phyloP scores from a whole-genome alignment of 2,113 vertebrate genomes.

The Ictidomys tridecemlineatus region DNA sequence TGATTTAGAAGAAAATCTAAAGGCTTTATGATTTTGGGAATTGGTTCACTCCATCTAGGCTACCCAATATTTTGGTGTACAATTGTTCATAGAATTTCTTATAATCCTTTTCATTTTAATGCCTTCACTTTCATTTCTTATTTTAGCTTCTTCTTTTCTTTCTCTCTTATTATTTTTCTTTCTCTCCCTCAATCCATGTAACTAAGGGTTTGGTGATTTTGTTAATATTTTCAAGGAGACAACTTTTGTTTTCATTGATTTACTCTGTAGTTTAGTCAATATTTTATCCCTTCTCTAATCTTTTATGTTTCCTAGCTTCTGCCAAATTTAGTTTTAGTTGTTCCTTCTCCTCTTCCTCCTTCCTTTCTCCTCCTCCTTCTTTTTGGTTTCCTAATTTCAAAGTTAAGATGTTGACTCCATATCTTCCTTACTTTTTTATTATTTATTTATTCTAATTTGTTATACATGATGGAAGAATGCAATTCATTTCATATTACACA shows the following conservation, averaged over 20 bases:
- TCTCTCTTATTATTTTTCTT: neutral
- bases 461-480: too few species aligned
- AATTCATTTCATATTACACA: too few species aligned
- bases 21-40: neutral
- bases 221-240: neutral
- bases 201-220: neutral
- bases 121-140: neutral
- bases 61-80: neutral
- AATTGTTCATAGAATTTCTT: neutral
- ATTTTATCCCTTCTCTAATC: neutral
- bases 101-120: neutral
- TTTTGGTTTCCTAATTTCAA: neutral
- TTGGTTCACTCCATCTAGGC: neutral
- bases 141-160: neutral
- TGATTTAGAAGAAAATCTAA: neutral
- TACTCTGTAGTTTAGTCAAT: neutral
- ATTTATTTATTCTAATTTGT: too few species aligned
- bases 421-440: too few species aligned
- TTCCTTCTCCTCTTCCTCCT: neutral
- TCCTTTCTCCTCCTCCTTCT: neutral
- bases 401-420: neutral
- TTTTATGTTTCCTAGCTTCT: neutral
- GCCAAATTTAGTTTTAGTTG: neutral
- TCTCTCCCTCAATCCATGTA: neutral
- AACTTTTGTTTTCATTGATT: neutral